A percentile compares a stretch with the other conserved stretches of the same genome.
Evolutionary conservation across 2,888 invertebrate species (phyloP).

Genomic region (Euzophera pinguis): DNA sequence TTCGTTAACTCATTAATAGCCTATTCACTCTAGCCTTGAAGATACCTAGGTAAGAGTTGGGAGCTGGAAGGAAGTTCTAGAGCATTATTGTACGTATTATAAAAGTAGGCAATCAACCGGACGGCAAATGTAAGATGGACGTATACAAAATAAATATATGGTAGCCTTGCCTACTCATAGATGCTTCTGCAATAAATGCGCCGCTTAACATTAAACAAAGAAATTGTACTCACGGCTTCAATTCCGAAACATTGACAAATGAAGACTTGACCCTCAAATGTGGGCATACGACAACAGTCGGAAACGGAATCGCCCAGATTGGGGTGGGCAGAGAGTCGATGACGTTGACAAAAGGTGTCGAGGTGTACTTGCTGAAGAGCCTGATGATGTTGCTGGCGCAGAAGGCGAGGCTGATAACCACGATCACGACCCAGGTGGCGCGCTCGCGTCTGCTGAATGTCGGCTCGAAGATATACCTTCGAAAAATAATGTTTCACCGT

Average conservation of each 20-base stretch:
- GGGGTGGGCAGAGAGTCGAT: constrained; percentile 69
- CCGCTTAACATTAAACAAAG: neutral
- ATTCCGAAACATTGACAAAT: constrained; percentile 45
- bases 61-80: too few relatives aligned
- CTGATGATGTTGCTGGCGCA: constrained; percentile 63
- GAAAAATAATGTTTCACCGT: neutral
- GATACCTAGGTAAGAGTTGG: too few relatives aligned
- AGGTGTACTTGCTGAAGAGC: constrained; percentile 61
- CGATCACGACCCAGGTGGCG: constrained; percentile 58
- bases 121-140: too few relatives aligned
- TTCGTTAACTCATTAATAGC: too few relatives aligned
- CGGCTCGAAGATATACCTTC: constrained; percentile 68
- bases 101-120: too few relatives aligned
- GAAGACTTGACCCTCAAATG: constrained; percentile 63
- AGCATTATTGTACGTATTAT: too few relatives aligned
- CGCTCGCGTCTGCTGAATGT: constrained; percentile 59
- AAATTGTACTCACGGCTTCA: neutral
- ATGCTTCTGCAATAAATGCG: too few relatives aligned
- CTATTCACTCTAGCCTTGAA: too few relatives aligned
- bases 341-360: constrained; percentile 68
- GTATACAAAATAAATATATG: too few relatives aligned
- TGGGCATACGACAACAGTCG: constrained; percentile 67
- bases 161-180: too few relatives aligned
- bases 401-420: constrained; percentile 57
- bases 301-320: constrained; percentile 71